These are phyloP conservation scores for Gallirallus australis DNA, from an alignment of 2,797 vertebrate genomes.

Conservation along the genomic window DNA sequence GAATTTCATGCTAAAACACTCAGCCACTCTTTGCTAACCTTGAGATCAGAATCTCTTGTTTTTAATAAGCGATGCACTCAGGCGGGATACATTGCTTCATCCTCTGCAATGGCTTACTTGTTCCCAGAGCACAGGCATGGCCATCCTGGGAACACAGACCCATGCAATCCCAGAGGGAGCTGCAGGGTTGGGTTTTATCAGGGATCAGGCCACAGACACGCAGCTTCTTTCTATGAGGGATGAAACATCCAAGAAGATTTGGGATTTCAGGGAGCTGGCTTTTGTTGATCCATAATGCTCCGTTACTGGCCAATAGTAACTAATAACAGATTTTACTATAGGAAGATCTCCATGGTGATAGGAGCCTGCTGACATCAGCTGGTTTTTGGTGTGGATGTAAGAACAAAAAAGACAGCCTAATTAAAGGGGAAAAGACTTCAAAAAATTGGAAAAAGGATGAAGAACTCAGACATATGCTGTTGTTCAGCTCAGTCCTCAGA, in stretches of 20 bases:
- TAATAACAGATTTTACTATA: constrained; percentile 39
- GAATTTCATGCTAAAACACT: not conserved
- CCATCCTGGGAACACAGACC: not conserved
- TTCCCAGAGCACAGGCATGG: not conserved
- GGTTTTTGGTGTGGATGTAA: not conserved
- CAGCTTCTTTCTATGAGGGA: not conserved
- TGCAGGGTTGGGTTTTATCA: not conserved
- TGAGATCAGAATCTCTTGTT: not conserved
- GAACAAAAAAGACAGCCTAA: not conserved
- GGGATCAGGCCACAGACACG: not conserved
- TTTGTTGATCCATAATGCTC: not conserved
- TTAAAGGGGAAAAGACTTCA: not conserved
- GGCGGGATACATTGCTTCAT: not conserved
- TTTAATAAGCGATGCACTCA: not conserved
- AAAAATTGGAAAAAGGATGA: not conserved
- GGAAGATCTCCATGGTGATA: constrained; percentile 65
- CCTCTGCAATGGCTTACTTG: not conserved
- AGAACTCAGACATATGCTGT: not conserved
- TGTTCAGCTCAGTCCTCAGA: not conserved
- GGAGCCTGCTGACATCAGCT: constrained; percentile 47
- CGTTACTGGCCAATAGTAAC: not conserved
- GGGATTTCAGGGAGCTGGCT: not conserved
- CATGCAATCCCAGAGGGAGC: not conserved
- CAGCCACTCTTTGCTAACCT: not conserved
- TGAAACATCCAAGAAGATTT: not conserved